Evolutionary conservation across 2,888 invertebrate genomes (phyloP), one percentile per base, ranked within the genome.

Genomic region (Metacarcinus magister): DNA sequence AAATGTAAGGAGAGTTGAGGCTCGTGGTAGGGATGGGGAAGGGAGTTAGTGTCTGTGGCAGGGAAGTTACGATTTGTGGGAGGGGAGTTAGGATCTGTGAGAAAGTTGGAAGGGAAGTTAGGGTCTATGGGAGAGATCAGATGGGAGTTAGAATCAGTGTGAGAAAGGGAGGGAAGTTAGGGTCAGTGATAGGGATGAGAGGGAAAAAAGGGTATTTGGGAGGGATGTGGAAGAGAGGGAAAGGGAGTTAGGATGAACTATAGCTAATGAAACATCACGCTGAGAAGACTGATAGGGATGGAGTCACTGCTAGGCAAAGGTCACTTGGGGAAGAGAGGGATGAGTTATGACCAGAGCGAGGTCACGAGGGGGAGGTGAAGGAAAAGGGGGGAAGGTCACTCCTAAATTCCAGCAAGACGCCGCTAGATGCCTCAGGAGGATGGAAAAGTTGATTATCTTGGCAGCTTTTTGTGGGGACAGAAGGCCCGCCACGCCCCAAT

Each of bases 381-480:
- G 39, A 67, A 23, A 23, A 67, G 5, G 67, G 67, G 39, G 16
- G 39, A 39, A 87, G 87, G 87, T 32, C 87, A 87, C 39, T 87
- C 19, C 13, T 32, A 39, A 87, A 87, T 87, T 87, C 39, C 39
- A 39, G 87, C 16, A 87, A 39, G 87, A 32, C 87, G 7, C 19
- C 39, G 39, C 87, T 13, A 32, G 39, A 32, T 87, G 87, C n/a
- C 87, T 87, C 87, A n/a, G 39, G 87, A 87, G 87, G 87, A 39
- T 39, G 87, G 87, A 8, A 87, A 87, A 87, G 87, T 87, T 87
- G 87, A 87, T 87, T 87, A 87, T 87, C 87, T 39, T 39, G 39
- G 39, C 39, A 87, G 39, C 87, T 87, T 87, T 87, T 32, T 87
- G 87, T 87, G 87, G 39, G 75, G 87, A 87, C 87, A 87, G 87